A percentile compares a stretch with the other conserved stretches of the same genome.
phyloP scores from a whole-genome alignment of 2,797 vertebrate genomes.

The Centroberyx gerrardi region DNA sequence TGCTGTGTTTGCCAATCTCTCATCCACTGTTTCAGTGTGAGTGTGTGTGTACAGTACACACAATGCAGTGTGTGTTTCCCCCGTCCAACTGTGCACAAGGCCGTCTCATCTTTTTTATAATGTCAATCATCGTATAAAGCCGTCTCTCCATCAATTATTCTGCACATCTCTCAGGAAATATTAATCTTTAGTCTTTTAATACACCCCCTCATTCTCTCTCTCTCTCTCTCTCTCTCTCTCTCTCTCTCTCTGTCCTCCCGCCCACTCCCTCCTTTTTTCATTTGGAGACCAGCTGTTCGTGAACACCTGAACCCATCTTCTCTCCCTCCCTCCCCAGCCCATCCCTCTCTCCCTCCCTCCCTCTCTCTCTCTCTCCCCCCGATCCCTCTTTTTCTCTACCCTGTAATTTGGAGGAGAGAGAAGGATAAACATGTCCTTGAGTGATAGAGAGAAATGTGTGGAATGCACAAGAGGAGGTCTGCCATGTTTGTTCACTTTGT shows the following conservation, averaged over 20 bases:
- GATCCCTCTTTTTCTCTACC: constrained; percentile 52
- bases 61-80: constrained; percentile 19
- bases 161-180: constrained; percentile 68
- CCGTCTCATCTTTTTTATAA: constrained; percentile 20
- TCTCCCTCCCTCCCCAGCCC: constrained; percentile 31
- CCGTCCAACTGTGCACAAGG: constrained; percentile 29
- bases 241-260: constrained; percentile 20
- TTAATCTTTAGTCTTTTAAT: constrained; percentile 58
- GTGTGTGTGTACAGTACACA: constrained; percentile 55
- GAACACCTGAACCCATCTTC: constrained; percentile 80
- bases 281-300: constrained; percentile 81
- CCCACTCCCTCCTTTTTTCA: constrained; percentile 50
- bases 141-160: constrained; percentile 54
- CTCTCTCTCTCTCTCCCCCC: constrained; percentile 14
- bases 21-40: constrained; percentile 32
- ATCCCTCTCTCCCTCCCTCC: constrained; percentile 6
- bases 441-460: constrained; percentile 72
- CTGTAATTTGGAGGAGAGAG: constrained; percentile 80
- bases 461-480: constrained; percentile 72
- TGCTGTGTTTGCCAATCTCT: constrained; percentile 64
- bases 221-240: constrained; percentile 31
- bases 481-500: constrained; percentile 56
- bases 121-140: constrained; percentile 66
- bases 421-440: constrained; percentile 82
- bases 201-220: constrained; percentile 28